phyloP scores from a whole-genome alignment of 2,888 invertebrate species.

The Agrotis puta region DNA sequence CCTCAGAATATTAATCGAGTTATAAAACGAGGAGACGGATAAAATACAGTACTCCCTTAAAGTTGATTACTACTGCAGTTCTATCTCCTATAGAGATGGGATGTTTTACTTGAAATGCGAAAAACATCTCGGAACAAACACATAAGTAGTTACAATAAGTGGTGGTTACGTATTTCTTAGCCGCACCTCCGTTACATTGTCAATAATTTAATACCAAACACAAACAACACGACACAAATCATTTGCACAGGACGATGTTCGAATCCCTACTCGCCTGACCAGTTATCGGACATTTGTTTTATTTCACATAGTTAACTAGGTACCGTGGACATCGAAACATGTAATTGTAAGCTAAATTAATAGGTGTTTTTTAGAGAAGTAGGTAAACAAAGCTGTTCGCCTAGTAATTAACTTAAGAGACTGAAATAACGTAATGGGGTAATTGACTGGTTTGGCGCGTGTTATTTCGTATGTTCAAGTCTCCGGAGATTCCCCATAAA shows the following conservation, averaged over 20 bases:
- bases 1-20: slow-evolving; percentile 80
- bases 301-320: slow-evolving; percentile 66
- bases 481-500: slow-evolving; percentile 60
- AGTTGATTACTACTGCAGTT: slow-evolving; percentile 55
- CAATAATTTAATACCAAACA: slow-evolving; percentile 69
- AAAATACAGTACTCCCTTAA: slow-evolving; percentile 61
- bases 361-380: slow-evolving; percentile 66
- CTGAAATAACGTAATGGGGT: slow-evolving; percentile 73
- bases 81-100: slow-evolving; percentile 25
- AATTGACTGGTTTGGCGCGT: slow-evolving; percentile 75
- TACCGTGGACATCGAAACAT: slow-evolving; percentile 57
- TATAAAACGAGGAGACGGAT: slow-evolving; percentile 71
- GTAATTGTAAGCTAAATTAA: slow-evolving; percentile 67
- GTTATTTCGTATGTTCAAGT: slow-evolving; percentile 69
- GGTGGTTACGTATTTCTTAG: slow-evolving; percentile 65
- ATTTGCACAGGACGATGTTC: slow-evolving; percentile 64
- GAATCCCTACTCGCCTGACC: slow-evolving; percentile 61
- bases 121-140: slow-evolving; percentile 52
- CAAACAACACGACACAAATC: slow-evolving; percentile 68
- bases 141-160: slow-evolving; percentile 63
- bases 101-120: slow-evolving; percentile 14
- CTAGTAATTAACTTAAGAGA: slow-evolving; percentile 70
- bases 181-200: slow-evolving; percentile 64
- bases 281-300: slow-evolving; percentile 65
- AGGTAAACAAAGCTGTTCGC: slow-evolving; percentile 76